These are phyloP conservation scores for Troglohyphantes excavatus DNA, from an alignment of 2,888 invertebrate species.

Conservation along the genomic window DNA sequence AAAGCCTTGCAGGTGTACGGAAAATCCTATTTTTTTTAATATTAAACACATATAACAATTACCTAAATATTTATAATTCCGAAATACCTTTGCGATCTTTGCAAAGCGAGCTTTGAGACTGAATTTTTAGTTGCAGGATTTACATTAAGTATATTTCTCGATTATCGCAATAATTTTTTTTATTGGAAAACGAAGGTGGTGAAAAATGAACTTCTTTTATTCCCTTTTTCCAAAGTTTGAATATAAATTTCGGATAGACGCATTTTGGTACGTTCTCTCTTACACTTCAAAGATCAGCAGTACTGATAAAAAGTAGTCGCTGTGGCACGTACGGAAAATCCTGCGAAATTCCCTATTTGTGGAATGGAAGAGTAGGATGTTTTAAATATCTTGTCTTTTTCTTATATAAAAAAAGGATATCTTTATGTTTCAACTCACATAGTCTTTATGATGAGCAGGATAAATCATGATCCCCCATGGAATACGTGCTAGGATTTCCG, in stretches of 20 bases:
- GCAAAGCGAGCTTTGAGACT: no score
- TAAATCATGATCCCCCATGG: not conserved
- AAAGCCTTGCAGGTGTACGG: no score
- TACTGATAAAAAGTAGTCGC: not conserved
- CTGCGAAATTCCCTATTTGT: not conserved
- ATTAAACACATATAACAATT: no score
- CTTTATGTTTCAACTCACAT: slow-evolving; percentile 1
- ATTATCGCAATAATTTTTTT: no score
- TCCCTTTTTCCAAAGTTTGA: not conserved
- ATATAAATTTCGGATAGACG: not conserved
- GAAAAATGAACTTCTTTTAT: slow-evolving; percentile 1
- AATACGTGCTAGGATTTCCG: slow-evolving; percentile 5
- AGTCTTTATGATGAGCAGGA: slow-evolving; percentile 4
- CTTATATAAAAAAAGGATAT: not conserved
- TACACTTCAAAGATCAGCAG: not conserved
- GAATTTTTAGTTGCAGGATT: no score
- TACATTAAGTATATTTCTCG: no score
- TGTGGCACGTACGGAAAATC: not conserved
- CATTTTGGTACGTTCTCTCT: not conserved
- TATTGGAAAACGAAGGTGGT: slow-evolving; percentile 28
- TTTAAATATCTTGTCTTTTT: slow-evolving; percentile 4
- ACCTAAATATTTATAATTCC: no score
- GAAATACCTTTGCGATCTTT: no score
- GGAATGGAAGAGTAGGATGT: not conserved
- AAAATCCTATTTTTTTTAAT: no score